phyloP scores from a whole-genome alignment of 1,140 invertebrate species.

The Uloborus diversus region DNA sequence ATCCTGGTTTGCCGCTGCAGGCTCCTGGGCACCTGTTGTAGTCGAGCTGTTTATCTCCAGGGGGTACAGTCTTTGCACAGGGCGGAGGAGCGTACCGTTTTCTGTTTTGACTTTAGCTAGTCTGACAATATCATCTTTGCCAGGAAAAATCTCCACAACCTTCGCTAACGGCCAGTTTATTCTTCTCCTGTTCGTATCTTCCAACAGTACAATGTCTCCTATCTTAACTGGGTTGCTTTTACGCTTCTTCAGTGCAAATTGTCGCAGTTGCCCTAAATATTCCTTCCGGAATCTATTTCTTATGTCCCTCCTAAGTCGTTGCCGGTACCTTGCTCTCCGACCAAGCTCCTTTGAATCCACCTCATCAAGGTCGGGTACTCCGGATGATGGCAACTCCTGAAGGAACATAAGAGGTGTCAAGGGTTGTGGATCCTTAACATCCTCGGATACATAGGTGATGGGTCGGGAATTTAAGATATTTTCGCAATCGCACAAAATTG shows the following conservation, averaged over 20 bases:
- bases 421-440: constrained; percentile 39
- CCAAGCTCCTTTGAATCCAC: not conserved
- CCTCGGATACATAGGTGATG: constrained; percentile 36
- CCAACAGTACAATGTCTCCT: not conserved
- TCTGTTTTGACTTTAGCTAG: no score
- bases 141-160: not conserved
- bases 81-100: no score
- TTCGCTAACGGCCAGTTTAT: not conserved
- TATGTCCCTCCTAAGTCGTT: not conserved
- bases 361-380: not conserved
- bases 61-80: no score
- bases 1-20: no score
- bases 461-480: not conserved
- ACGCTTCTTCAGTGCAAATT: not conserved
- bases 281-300: not conserved
- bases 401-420: constrained; percentile 58
- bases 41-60: no score
- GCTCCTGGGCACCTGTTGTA: no score
- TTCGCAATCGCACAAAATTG: constrained; percentile 10
- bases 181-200: not conserved
- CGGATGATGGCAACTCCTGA: not conserved
- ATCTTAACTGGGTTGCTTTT: not conserved
- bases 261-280: not conserved
- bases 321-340: not conserved
- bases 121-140: no score